Evolutionary conservation across 1,140 invertebrate genomes (phyloP).

Genomic region (Zaprionus kolodkinae): DNA sequence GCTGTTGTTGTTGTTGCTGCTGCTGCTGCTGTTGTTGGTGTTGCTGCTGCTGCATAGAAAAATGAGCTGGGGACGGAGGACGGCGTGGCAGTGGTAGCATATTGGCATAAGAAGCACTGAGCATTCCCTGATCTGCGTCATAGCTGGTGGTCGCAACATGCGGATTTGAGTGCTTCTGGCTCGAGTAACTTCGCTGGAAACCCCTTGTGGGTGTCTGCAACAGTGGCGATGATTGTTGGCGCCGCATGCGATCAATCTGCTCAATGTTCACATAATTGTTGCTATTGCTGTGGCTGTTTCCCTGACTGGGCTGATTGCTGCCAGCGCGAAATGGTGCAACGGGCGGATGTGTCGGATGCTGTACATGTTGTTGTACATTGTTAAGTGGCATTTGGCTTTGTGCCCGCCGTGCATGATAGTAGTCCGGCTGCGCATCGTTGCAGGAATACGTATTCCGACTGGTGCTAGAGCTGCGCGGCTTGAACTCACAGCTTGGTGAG

Average conservation of each 20-base stretch:
- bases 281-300: constrained; percentile 83
- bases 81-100: constrained; percentile 64
- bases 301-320: constrained; percentile 57
- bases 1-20: constrained; percentile 40
- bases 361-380: constrained; percentile 34
- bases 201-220: constrained; percentile 43
- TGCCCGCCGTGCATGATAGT: constrained; percentile 75
- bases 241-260: constrained; percentile 85
- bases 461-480: constrained; percentile 68
- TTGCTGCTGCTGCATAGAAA: constrained; percentile 56
- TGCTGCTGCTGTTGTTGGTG: constrained; percentile 52
- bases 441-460: constrained; percentile 79
- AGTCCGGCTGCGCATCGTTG: constrained; percentile 74
- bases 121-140: constrained; percentile 59
- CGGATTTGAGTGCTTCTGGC: constrained; percentile 71
- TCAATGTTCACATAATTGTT: constrained; percentile 86
- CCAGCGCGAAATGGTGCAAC: constrained; percentile 59
- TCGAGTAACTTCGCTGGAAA: constrained; percentile 81
- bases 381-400: constrained; percentile 74
- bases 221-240: constrained; percentile 77
- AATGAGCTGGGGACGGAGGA: constrained; percentile 66
- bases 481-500: constrained; percentile 78
- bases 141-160: constrained; percentile 56
- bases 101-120: constrained; percentile 69
- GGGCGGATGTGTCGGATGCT: constrained; percentile 45